These are phyloP conservation scores for Hypomecis atomaria DNA, from an alignment of 2,888 invertebrate genomes.

Conservation along the genomic window DNA sequence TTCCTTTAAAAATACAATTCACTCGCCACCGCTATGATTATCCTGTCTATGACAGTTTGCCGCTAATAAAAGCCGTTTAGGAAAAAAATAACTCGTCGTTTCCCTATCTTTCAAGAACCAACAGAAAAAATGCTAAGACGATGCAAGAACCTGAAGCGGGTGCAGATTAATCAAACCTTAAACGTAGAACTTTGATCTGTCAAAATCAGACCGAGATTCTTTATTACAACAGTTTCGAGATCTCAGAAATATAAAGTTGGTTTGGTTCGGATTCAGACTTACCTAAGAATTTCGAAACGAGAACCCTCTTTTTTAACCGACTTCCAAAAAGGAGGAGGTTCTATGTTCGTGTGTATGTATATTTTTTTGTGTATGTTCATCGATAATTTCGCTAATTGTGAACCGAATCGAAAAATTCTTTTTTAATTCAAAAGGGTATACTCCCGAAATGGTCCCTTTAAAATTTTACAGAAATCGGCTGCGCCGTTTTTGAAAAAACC, in stretches of 20 bases:
- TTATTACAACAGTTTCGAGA: conserved; percentile 7
- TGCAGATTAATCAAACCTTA: conserved; percentile 25
- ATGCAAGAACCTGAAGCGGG: conserved; percentile 2
- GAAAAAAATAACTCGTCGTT: conserved; percentile 14
- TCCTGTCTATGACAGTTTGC: conserved; percentile 5
- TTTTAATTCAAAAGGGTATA: no score
- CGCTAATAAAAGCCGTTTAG: conserved; percentile 8
- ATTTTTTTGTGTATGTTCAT: no score
- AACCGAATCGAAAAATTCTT: no score
- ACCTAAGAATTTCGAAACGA: no score
- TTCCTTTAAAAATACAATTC: not conserved
- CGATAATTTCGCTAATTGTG: no score
- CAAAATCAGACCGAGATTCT: conserved; percentile 15
- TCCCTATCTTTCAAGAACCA: conserved; percentile 10
- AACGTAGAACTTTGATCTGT: conserved; percentile 14
- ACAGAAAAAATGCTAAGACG: no score
- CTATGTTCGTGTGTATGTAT: no score
- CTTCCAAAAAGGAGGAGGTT: no score
- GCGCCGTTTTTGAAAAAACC: no score
- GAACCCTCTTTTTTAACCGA: no score
- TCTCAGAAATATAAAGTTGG: conserved; percentile 2
- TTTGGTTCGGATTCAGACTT: not conserved
- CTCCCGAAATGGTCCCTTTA: no score
- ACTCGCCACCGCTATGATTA: not conserved
- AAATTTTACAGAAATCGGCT: no score